A percentile compares a stretch with the other conserved stretches of the same genome.
Conservation (phyloP, 92 coral and sea anemone species). For the Micromussa lordhowensis region DNA sequence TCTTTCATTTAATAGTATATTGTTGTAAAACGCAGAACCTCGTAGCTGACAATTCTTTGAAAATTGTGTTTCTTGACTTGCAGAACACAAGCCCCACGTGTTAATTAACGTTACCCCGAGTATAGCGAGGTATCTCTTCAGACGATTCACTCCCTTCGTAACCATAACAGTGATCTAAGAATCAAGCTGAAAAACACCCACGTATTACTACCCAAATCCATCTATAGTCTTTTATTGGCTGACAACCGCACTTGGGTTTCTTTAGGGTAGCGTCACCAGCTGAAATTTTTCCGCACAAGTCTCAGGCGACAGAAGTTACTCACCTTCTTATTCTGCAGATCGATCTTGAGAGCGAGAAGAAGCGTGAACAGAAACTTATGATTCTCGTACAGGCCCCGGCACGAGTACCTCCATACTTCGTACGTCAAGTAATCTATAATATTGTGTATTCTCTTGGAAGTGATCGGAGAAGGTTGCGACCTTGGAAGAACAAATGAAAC, state of each 20-base stretch:
- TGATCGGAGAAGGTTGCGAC: conserved; percentile 94
- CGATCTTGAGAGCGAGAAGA: conserved; percentile 89
- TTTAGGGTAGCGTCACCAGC: no score
- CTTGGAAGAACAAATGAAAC: conserved; percentile 42
- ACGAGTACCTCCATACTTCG: conserved; percentile 91
- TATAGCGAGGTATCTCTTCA: not conserved
- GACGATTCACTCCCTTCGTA: not conserved
- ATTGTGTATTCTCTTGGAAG: conserved; percentile 90
- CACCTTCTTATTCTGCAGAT: conserved; percentile 84
- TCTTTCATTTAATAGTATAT: no score
- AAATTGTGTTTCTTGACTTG: not conserved
- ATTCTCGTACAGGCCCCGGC: conserved; percentile 90
- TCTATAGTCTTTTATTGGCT: no score
- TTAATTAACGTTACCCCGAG: no score
- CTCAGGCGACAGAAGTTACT: not conserved
- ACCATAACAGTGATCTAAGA: not conserved
- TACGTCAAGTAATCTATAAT: conserved; percentile 92
- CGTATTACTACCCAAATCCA: no score
- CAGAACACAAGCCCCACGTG: not conserved
- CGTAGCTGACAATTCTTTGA: no score
- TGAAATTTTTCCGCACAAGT: not conserved
- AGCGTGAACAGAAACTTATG: conserved; percentile 95
- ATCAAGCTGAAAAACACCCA: not conserved
- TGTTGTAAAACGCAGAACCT: no score
- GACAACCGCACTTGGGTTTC: no score